These are phyloP conservation scores for Drosophila baimaii DNA, from an alignment of 1,140 invertebrate species.

Conservation along the genomic window DNA sequence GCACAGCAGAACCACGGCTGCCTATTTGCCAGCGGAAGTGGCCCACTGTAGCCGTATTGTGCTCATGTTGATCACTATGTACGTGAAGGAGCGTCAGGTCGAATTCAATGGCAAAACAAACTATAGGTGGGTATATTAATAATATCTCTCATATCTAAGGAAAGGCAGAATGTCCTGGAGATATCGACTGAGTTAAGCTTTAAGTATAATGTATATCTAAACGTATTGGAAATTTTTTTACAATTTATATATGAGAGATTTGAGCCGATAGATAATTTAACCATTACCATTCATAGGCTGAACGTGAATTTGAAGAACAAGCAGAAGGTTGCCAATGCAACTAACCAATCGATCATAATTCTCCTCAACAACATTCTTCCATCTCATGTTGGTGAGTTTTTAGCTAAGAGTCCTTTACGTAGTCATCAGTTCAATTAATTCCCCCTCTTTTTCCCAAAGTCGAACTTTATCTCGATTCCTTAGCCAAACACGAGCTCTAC, in stretches of 20 bases:
- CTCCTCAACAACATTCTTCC: constrained; percentile 94
- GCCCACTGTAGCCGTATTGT: constrained; percentile 89
- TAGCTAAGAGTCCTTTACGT: background rate
- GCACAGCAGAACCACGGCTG: constrained; percentile 87
- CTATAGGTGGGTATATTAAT: constrained; percentile 60
- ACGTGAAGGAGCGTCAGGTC: constrained; percentile 93
- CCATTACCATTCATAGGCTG: too few relatives aligned
- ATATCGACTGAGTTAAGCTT: too few relatives aligned
- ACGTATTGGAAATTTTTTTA: too few relatives aligned
- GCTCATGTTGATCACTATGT: constrained; percentile 89
- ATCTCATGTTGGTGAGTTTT: constrained; percentile 90
- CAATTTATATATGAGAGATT: too few relatives aligned
- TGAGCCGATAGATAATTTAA: too few relatives aligned
- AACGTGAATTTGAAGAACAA: constrained; percentile 90
- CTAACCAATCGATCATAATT: constrained; percentile 91
- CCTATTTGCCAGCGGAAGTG: constrained; percentile 86
- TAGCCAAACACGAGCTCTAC: constrained; percentile 90
- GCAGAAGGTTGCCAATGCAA: constrained; percentile 90
- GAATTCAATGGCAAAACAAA: constrained; percentile 95
- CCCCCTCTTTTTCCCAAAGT: background rate
- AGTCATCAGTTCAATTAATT: background rate
- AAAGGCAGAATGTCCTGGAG: too few relatives aligned
- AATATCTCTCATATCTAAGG: too few relatives aligned
- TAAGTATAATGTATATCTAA: too few relatives aligned
- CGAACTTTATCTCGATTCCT: constrained; percentile 29